Evolutionary conservation across 1,140 invertebrate genomes (phyloP).

Genomic region (Microplitis mediator): DNA sequence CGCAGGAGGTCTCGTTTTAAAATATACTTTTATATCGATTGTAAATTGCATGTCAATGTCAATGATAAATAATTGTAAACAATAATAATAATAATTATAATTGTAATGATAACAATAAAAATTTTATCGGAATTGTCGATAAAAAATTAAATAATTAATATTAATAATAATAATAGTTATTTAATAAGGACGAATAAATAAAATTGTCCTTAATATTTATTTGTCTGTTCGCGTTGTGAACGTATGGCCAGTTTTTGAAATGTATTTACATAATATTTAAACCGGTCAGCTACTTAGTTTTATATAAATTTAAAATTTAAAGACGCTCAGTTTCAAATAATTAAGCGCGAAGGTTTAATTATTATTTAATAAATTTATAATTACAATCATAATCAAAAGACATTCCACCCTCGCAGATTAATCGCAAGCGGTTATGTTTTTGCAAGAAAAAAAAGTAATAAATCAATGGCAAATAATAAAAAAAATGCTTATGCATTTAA

Average conservation of each 20-base stretch:
- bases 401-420: not conserved
- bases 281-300: not conserved
- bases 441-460: not conserved
- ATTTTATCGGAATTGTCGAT: not conserved
- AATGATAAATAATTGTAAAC: conserved; percentile 19
- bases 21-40: not conserved
- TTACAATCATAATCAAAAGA: not conserved
- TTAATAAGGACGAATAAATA: too few relatives aligned
- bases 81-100: conserved; percentile 6
- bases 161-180: too few relatives aligned
- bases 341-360: not conserved
- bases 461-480: not conserved
- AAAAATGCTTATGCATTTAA: not conserved
- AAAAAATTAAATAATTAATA: not conserved
- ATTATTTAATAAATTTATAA: not conserved
- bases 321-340: not conserved
- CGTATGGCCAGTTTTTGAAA: not conserved
- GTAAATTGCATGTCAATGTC: not conserved
- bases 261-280: not conserved
- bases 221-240: not conserved
- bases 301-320: not conserved
- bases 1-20: not conserved
- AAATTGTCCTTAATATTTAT: not conserved
- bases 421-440: not conserved
- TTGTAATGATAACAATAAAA: not conserved